Conservation (phyloP, 2,888 invertebrate species). For the Ditylenchus weischeri region DNA sequence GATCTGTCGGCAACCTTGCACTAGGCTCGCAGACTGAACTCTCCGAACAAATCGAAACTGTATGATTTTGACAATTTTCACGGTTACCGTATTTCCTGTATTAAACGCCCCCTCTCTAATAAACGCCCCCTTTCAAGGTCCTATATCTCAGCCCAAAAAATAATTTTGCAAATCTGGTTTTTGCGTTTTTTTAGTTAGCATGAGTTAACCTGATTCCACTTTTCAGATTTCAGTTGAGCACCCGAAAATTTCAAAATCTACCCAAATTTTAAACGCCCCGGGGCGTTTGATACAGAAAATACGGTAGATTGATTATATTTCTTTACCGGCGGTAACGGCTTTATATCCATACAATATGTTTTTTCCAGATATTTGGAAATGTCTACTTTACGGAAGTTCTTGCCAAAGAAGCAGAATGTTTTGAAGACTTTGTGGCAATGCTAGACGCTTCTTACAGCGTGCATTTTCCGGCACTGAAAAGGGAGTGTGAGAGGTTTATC, state of each 20-base stretch:
- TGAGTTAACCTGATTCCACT: too few relatives aligned
- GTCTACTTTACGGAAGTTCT: constrained; percentile 52
- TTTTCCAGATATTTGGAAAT: constrained; percentile 52
- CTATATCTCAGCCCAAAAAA: too few relatives aligned
- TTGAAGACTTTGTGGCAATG: constrained; percentile 52
- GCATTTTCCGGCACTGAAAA: constrained; percentile 48
- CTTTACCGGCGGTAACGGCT: too few relatives aligned
- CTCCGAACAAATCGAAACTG: constrained; percentile 27
- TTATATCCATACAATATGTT: neutral
- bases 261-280: constrained; percentile 4
- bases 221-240: too few relatives aligned
- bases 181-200: too few relatives aligned
- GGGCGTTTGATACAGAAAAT: too few relatives aligned
- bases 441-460: constrained; percentile 48
- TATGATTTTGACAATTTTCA: constrained; percentile 13
- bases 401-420: constrained; percentile 43
- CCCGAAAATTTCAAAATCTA: neutral
- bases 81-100: too few relatives aligned
- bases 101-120: too few relatives aligned
- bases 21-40: constrained; percentile 22
- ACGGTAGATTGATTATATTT: too few relatives aligned
- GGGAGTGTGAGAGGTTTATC: constrained; percentile 54
- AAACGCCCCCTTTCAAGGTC: too few relatives aligned
- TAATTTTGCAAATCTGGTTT: too few relatives aligned
- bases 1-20: constrained; percentile 1